Evolutionary conservation across 2,888 invertebrate species (phyloP), one percentile per base, ranked within the genome.

Genomic region (Disparrhopalites patrizii): DNA sequence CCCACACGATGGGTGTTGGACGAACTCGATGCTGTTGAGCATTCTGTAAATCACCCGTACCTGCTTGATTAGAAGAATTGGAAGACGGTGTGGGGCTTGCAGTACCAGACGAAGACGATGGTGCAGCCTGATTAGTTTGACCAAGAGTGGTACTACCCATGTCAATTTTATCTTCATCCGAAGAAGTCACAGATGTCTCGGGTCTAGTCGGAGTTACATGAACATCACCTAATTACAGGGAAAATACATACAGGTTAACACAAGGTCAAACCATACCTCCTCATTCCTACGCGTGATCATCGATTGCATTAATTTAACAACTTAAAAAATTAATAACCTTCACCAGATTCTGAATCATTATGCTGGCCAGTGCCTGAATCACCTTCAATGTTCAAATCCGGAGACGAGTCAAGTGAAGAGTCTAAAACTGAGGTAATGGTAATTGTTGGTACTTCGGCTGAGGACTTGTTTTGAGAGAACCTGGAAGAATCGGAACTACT

Each of bases 1-100:
- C 73, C 75, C 75, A 75, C 38, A 75, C 68, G 13, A 75, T 75
- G 8, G 75, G 75, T 28, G 73, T 74, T 8, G 73, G 73, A 25
- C 72, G 65, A 18, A 66, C 61, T 20, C 71, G 62, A 47, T 68
- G 70, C n/a, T 68, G 72, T 33, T 71, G 71, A 25, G 68, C 68
- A 47, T 67, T 68, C 18, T 65, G 69, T 15, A 31, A 33, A 18
- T 54, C 54, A 23, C 55, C 65, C 8, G 52, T 52, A 8, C 15
- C 27, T 33, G n/a, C 30, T 50, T 57, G 63, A 1, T 62, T 61
- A 7, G 57, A 64, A 10, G 51, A 58, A 38, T 65, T 66, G 4
- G 70, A 68, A 2, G 71, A 71, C 0, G 74, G 71, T 25, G 71
- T 71, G 5, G 72, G 74, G 43, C 72, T 72, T 1, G 70, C 66